Evolutionary conservation across 2,797 vertebrate genomes (phyloP).

Genomic region (Fratercula arctica): DNA sequence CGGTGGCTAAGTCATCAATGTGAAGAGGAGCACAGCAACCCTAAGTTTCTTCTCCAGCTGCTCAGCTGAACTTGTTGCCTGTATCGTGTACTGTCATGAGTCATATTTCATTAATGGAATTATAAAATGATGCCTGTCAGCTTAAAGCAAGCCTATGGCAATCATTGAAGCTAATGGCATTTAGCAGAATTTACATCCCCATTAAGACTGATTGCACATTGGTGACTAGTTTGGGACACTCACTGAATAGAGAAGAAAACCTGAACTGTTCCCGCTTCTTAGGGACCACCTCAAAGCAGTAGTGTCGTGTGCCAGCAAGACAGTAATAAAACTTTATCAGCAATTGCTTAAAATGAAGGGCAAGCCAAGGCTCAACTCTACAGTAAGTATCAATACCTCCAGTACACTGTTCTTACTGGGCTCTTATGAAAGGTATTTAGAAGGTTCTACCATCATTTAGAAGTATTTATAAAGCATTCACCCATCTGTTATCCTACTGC

Average conservation of each 20-base stretch:
- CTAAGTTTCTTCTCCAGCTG: not conserved
- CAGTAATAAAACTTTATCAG: not conserved
- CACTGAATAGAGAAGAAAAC: not conserved
- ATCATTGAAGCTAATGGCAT: not conserved
- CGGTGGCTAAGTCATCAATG: not conserved
- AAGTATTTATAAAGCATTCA: constrained; percentile 54
- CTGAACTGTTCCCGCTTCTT: not conserved
- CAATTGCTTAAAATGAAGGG: not conserved
- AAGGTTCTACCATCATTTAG: constrained; percentile 3
- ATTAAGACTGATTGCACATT: not conserved
- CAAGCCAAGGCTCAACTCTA: not conserved
- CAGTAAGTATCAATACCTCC: not conserved
- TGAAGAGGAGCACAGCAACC: not conserved
- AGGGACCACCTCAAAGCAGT: not conserved
- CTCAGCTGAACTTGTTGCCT: not conserved
- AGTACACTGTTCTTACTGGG: not conserved
- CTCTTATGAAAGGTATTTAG: not conserved
- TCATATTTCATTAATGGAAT: not conserved
- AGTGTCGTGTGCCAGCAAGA: fast-evolving
- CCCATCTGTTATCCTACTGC: constrained; percentile 56
- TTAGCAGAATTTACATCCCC: not conserved
- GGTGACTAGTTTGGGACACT: not conserved
- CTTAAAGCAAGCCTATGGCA: not conserved
- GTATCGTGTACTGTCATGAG: not conserved
- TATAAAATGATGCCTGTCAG: not conserved